Evolutionary conservation across 2,888 invertebrate genomes (phyloP).

Genomic region (Drosophila recens): DNA sequence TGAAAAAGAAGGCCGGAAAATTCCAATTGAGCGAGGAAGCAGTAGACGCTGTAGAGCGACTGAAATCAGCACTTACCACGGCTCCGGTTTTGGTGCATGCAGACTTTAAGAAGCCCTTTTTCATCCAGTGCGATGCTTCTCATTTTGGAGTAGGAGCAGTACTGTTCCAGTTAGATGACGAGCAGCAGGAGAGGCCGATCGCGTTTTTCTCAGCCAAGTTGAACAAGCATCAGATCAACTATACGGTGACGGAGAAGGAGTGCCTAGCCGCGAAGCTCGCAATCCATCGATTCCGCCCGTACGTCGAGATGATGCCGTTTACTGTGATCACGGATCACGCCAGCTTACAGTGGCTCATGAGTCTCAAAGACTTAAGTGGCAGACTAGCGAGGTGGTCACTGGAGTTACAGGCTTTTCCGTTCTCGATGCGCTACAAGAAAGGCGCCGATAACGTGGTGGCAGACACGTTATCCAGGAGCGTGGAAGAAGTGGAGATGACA

Average conservation of each 20-base stretch:
- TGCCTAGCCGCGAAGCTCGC: too few species aligned
- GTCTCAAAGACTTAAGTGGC: not conserved
- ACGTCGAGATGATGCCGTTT: too few species aligned
- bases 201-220: slow-evolving; percentile 15
- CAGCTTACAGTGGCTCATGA: too few species aligned
- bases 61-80: slow-evolving; percentile 12
- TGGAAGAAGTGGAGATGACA: too few species aligned
- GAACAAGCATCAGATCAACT: too few species aligned
- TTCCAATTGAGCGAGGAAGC: not conserved
- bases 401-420: not conserved
- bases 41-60: not conserved
- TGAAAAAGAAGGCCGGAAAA: not conserved
- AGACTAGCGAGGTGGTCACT: slow-evolving; percentile 2
- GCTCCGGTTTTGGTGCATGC: slow-evolving; percentile 6
- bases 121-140: slow-evolving; percentile 2
- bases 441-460: too few species aligned
- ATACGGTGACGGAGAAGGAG: too few species aligned
- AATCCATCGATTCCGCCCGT: too few species aligned
- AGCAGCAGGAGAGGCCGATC: slow-evolving; percentile 3
- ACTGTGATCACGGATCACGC: too few species aligned
- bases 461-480: too few species aligned
- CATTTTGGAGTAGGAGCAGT: not conserved
- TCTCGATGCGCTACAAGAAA: too few species aligned
- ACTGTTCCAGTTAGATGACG: not conserved
- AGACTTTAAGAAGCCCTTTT: not conserved